Evolutionary conservation across 2,888 invertebrate species (phyloP), one percentile per base, ranked within the genome.

Genomic region (Uropetala carovei): DNA sequence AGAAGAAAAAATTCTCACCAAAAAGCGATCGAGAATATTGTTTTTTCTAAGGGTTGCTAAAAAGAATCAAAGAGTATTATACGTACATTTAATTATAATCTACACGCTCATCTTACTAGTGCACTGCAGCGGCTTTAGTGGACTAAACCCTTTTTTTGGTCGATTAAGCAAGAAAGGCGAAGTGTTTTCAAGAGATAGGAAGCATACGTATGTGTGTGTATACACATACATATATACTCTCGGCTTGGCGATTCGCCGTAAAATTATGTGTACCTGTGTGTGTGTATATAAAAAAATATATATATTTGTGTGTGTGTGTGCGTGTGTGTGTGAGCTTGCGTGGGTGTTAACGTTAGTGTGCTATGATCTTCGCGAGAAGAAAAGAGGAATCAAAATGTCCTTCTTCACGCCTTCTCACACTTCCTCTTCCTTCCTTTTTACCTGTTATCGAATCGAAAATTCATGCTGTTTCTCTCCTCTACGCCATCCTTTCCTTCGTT

Each of bases 191-290:
- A 43, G 64, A 60, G 89, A 89, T 18, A 64, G 56, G n/a, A 13
- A 57, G 60, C 30, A 27, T 89, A 10, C 22, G 27, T 27, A 27
- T 27, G 27, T 22, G 27, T 75, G 27, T 75, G 11, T 10, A 27
- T 27, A 7, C 0, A 27, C 13, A 60, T 27, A 60, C n/a, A 27
- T 86, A 60, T 60, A 43, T 64, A 89, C 18, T 64, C 64, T 60
- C 43, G 43, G 89, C 89, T 89, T 64, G 89, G 89, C 89, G 43
- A 64, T 64, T 89, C 64, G 89, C 64, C 89, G 89, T 89, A 89
- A 89, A 89, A 89, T 89, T 89, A 89, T 89, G 64, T 89, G 89
- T 89, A 89, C 64, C 89, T 89, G 89, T 89, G 64, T 89, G 89
- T 89, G 89, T 89, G 64, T 43, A 89, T 89, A 89, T 22, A 56